Percentiles rank a stretch among this genome's conserved stretches.
Evolutionary conservation across 2,888 invertebrate species (phyloP).

Genomic region (Thereva nobilitata): DNA sequence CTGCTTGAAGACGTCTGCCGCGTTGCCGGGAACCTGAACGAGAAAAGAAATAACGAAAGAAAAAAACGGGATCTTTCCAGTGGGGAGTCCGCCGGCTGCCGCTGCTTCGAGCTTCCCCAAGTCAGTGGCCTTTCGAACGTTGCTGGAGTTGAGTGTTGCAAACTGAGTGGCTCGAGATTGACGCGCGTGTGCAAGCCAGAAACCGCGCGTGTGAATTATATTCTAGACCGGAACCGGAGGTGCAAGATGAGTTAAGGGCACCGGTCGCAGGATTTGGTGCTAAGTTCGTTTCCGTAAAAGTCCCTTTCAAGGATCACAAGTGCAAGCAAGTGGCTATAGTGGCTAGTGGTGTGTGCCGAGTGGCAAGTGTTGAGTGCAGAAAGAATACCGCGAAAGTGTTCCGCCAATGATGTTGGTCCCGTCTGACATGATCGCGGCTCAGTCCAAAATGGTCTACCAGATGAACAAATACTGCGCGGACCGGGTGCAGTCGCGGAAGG

Average conservation of each 20-base stretch:
- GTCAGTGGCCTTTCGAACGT: constrained; percentile 42
- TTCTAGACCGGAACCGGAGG: not conserved
- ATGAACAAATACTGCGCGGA: constrained; percentile 94
- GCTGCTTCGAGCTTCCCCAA: constrained; percentile 36
- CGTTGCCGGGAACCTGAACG: not conserved
- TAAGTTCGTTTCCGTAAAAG: constrained; percentile 9
- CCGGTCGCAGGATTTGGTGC: constrained; percentile 5
- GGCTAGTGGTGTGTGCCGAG: constrained; percentile 6
- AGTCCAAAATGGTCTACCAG: constrained; percentile 94
- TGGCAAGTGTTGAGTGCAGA: not conserved
- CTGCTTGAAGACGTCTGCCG: constrained; percentile 8
- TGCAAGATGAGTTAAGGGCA: constrained; percentile 3
- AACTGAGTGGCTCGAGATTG: not conserved
- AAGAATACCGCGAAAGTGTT: not conserved
- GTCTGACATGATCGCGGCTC: constrained; percentile 92
- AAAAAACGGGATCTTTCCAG: constrained; percentile 12
- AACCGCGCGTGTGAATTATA: constrained; percentile 5
- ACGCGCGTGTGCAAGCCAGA: constrained; percentile 19
- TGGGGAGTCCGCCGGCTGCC: constrained; percentile 24
- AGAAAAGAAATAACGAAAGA: constrained; percentile 1
- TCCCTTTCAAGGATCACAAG: not conserved
- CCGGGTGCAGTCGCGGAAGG: constrained; percentile 84
- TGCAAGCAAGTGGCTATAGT: not conserved
- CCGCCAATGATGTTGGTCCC: constrained; percentile 79
- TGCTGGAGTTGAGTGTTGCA: constrained; percentile 20